A percentile compares a stretch with the other conserved stretches of the same genome.
phyloP scores from a whole-genome alignment of 2,888 invertebrate genomes.

The Diplazon laetatorius region DNA sequence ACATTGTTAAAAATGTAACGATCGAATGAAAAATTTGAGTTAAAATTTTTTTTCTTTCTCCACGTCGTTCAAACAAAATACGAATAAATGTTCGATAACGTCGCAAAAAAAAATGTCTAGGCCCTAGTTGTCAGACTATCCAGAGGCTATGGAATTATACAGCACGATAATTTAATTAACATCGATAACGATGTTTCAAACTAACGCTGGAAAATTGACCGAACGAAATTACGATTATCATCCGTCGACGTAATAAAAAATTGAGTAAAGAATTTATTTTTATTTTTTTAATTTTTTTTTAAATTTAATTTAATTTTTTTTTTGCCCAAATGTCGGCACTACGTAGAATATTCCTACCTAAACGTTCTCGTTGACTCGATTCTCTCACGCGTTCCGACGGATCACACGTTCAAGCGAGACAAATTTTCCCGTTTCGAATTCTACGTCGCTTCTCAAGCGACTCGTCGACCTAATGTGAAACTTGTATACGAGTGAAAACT shows the following conservation, averaged over 20 bases:
- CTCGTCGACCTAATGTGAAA: neutral
- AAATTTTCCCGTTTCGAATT: conserved; percentile 7
- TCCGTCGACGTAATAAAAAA: conserved; percentile 7
- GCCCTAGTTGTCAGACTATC: conserved; percentile 36
- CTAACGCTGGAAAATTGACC: conserved; percentile 7
- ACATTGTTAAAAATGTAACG: no score
- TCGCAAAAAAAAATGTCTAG: conserved; percentile 25
- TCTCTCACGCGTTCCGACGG: conserved; percentile 5
- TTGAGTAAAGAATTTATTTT: conserved; percentile 11
- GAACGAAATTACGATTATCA: conserved; percentile 18
- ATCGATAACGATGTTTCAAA: conserved; percentile 26
- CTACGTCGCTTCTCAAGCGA: conserved; percentile 9
- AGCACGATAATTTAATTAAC: conserved; percentile 31
- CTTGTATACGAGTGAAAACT: no score
- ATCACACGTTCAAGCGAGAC: conserved; percentile 12
- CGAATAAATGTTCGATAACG: conserved; percentile 14
- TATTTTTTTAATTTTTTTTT: no score
- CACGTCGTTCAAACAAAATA: conserved; percentile 7
- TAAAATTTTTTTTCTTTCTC: neutral
- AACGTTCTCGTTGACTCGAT: conserved; percentile 56
- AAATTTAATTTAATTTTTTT: no score
- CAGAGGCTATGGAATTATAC: conserved; percentile 36
- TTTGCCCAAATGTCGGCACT: conserved; percentile 55
- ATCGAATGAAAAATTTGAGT: no score
- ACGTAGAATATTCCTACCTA: conserved; percentile 66